Evolutionary conservation across 2,113 vertebrate genomes (phyloP).

Genomic region (Pachypanchax playfairii): DNA sequence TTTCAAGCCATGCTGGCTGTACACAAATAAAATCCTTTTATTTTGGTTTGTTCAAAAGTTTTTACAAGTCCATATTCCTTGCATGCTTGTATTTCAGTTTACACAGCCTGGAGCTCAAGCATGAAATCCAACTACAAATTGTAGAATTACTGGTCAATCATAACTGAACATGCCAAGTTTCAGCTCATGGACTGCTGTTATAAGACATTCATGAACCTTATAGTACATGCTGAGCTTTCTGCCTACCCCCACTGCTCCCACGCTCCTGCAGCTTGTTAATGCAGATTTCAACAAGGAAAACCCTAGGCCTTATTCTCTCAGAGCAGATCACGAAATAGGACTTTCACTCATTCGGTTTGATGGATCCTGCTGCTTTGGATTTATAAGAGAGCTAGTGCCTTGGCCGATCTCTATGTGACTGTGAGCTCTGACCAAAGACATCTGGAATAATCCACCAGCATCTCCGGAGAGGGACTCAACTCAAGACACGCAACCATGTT

Average conservation of each 20-base stretch:
- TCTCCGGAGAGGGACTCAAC: slow-evolving; percentile 40
- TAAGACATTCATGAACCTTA: slow-evolving; percentile 48
- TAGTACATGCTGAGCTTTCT: slow-evolving; percentile 30
- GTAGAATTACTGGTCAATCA: slow-evolving; percentile 64
- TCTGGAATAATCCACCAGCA: slow-evolving; percentile 66
- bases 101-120: slow-evolving; percentile 37
- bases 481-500: slow-evolving; percentile 45
- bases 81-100: slow-evolving; percentile 44
- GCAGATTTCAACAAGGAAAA: slow-evolving; percentile 54
- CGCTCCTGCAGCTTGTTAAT: slow-evolving; percentile 55
- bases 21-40: slow-evolving; percentile 58
- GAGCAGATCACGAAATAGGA: slow-evolving; percentile 54
- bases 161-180: slow-evolving; percentile 37
- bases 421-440: slow-evolving; percentile 51
- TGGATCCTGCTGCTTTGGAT: slow-evolving; percentile 33
- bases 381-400: slow-evolving; percentile 20
- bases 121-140: slow-evolving; percentile 54
- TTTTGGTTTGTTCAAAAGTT: slow-evolving; percentile 54
- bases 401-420: slow-evolving; percentile 30
- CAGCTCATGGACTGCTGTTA: slow-evolving; percentile 30
- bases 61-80: slow-evolving; percentile 44
- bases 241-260: slow-evolving; percentile 51
- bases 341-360: slow-evolving; percentile 52
- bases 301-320: slow-evolving; percentile 37
- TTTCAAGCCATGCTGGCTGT: slow-evolving; percentile 56